Conservation (phyloP, 2,888 invertebrate genomes). For the Eucriotettix oculatus region DNA sequence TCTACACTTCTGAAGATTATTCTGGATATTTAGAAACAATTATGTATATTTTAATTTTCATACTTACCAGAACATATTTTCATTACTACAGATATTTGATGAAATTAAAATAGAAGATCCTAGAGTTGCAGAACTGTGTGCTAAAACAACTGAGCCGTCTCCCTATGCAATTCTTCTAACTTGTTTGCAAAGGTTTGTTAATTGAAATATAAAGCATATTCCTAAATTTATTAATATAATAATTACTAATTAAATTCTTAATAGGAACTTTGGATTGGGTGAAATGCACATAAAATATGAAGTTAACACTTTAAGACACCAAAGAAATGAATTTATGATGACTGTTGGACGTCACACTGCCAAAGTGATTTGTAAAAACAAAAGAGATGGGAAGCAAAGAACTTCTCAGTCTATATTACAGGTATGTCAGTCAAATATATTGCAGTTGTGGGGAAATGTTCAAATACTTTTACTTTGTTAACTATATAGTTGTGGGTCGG, state of each 20-base stretch:
- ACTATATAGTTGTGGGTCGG: background rate
- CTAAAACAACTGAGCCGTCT: constrained; percentile 88
- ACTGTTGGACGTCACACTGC: constrained; percentile 83
- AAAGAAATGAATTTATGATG: constrained; percentile 89
- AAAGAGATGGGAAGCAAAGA: constrained; percentile 88
- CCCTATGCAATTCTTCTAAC: constrained; percentile 88
- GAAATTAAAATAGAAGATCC: constrained; percentile 88
- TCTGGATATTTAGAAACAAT: background rate
- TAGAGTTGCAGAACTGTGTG: constrained; percentile 83
- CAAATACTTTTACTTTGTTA: background rate
- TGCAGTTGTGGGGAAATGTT: background rate
- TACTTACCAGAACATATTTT: background rate
- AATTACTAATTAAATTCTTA: background rate
- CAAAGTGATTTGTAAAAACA: constrained; percentile 85
- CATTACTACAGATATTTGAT: constrained; percentile 58
- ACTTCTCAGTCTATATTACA: constrained; percentile 89
- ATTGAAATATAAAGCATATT: background rate
- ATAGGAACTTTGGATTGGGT: constrained; percentile 75
- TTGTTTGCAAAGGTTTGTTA: constrained; percentile 51
- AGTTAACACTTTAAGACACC: constrained; percentile 72
- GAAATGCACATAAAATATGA: constrained; percentile 77
- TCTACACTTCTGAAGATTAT: background rate
- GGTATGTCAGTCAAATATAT: constrained; percentile 25
- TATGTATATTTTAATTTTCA: background rate
- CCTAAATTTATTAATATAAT: background rate